A percentile compares a stretch with the other conserved stretches of the same genome.
Conservation (phyloP, 1,140 invertebrate species). For the Ganaspis sp. region DNA sequence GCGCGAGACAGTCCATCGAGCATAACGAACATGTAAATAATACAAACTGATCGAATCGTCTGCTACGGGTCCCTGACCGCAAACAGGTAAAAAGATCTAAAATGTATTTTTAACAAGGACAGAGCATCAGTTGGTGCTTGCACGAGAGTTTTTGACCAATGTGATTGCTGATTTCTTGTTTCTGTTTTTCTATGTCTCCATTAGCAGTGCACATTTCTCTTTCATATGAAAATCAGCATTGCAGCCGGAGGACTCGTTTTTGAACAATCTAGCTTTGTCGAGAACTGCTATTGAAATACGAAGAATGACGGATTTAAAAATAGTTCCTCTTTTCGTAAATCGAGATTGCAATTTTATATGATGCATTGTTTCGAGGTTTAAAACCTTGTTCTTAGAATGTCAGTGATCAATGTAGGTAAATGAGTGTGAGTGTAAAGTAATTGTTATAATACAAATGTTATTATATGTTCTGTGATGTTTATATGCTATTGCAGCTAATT, state of each 20-base stretch:
- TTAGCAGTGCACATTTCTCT: background rate
- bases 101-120: background rate
- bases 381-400: no score
- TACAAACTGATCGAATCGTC: slow-evolving; percentile 47
- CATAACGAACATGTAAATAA: slow-evolving; percentile 59
- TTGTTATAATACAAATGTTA: no score
- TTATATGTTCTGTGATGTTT: no score
- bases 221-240: background rate
- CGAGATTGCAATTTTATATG: no score
- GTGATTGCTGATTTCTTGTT: background rate
- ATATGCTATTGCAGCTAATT: no score
- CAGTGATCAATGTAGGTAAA: no score
- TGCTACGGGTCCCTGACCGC: background rate
- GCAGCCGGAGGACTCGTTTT: background rate
- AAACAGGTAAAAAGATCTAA: background rate
- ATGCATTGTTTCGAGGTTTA: no score
- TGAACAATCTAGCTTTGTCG: background rate
- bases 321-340: background rate
- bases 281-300: background rate
- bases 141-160: background rate
- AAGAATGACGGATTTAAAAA: background rate
- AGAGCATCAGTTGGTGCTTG: background rate
- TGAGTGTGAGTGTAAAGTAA: no score
- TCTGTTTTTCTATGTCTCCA: background rate
- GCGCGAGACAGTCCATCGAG: slow-evolving; percentile 42